Evolutionary conservation across 30 jellyfish, hydroid and myxozoan genomes (phyloP).

Genomic region (Aurelia sp.): DNA sequence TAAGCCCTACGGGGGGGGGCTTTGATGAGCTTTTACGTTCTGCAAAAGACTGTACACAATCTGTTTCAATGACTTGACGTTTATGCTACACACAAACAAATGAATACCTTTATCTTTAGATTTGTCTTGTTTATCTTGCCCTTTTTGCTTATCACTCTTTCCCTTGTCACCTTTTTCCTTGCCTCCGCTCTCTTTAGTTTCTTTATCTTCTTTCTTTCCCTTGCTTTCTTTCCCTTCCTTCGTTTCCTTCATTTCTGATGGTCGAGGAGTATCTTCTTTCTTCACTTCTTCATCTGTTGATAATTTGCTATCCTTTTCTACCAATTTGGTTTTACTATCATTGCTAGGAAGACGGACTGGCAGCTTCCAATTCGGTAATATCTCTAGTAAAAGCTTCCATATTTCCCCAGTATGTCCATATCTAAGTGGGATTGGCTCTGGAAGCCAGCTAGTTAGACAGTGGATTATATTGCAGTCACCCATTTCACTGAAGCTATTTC

Average conservation of each 20-base stretch:
- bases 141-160: conserved; percentile 33
- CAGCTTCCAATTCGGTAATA: conserved; percentile 92
- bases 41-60: too few species aligned
- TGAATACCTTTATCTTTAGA: conserved; percentile 64
- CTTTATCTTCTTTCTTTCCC: conserved; percentile 58
- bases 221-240: conserved; percentile 61
- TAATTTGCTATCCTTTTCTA: conserved; percentile 41
- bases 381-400: conserved; percentile 71
- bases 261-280: conserved; percentile 44
- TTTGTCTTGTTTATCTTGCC: conserved; percentile 59
- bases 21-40: too few species aligned
- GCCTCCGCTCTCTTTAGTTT: conserved; percentile 24
- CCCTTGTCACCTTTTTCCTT: conserved; percentile 65
- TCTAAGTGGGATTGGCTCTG: conserved; percentile 87
- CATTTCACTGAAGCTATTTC: conserved; percentile 70
- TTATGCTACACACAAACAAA: not conserved
- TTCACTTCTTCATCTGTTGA: conserved; percentile 49
- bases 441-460: conserved; percentile 95
- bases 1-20: too few species aligned
- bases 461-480: conserved; percentile 82
- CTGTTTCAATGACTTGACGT: too few species aligned
- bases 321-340: conserved; percentile 17
- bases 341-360: conserved; percentile 33
- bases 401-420: conserved; percentile 67
- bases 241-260: conserved; percentile 58